Evolutionary conservation across 1,140 invertebrate genomes (phyloP), one percentile per base, ranked within the genome.

Genomic region (Hycleus cichorii): DNA sequence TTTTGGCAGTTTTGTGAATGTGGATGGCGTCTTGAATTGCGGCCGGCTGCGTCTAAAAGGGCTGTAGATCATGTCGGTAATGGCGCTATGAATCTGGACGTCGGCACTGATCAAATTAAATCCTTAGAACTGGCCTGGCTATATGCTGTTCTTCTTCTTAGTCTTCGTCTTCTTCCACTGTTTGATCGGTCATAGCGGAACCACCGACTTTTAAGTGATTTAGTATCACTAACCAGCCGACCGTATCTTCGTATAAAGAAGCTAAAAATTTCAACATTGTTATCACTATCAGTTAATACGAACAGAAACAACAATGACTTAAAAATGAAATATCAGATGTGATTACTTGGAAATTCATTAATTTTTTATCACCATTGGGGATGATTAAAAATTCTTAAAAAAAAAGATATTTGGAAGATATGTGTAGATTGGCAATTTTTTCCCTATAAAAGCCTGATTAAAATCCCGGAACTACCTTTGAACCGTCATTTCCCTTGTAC

Each of bases 51-150:
- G 64, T 71, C 72, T 73, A 72, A 74, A 74, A 74, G 72, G 67
- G 60, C 67, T 66, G 60, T 72, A 73, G 64, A 73, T 73, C 71
- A 73, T 72, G 62, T 64, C 61, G 61, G 63, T 73, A 74, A 74
- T 74, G 72, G 72, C 68, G 69, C 72, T 72, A 74, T 74, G 72
- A 72, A 74, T 74, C 72, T 74, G 65, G 70, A 72, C 72, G 72
- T 73, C 71, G 71, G 66, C 69, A 67, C 66, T 71, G 72, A 74
- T 74, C 72, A 74, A 74, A 74, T 74, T 74, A 73, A 74, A 74
- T 73, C 69, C 71, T 67, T 64, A 64, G 67, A 69, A 70, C 67
- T 69, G 60, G 60, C 53, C 64, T 42, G 60, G 66, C 68, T 55
- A 70, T 70, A 66, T 63, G 69, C 69, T 70, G 69, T 59, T 57